Conservation (phyloP, 2,113 vertebrate species). For the Platanista minor region DNA sequence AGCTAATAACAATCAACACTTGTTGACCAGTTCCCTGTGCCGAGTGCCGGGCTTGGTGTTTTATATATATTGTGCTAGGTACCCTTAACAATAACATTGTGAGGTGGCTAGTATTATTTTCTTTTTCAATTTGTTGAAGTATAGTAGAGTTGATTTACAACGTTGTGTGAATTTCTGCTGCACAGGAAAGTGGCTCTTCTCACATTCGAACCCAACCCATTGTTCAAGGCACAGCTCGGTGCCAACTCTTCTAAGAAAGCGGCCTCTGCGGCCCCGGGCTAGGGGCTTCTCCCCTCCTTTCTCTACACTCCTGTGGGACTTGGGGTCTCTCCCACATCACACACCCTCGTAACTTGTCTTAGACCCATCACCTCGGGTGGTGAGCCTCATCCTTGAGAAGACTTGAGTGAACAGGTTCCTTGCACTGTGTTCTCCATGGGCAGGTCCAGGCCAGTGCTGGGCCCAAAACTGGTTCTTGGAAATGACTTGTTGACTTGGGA, state of each 20-base stretch:
- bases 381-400: background rate
- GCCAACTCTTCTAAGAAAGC: background rate
- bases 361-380: background rate
- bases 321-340: background rate
- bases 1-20: background rate
- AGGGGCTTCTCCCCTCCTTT: background rate
- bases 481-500: background rate
- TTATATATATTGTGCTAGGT: background rate
- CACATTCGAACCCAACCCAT: accelerated
- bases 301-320: background rate
- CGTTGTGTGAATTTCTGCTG: background rate
- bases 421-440: background rate
- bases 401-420: background rate
- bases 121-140: no score
- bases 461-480: background rate
- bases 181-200: background rate
- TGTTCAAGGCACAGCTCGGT: background rate
- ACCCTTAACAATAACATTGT: background rate
- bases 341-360: background rate
- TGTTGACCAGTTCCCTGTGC: background rate
- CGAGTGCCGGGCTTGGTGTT: background rate
- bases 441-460: background rate
- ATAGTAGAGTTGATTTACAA: background rate
- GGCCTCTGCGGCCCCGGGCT: background rate
- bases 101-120: background rate